phyloP scores from a whole-genome alignment of 2,113 vertebrate genomes.

The Lanius collurio region DNA sequence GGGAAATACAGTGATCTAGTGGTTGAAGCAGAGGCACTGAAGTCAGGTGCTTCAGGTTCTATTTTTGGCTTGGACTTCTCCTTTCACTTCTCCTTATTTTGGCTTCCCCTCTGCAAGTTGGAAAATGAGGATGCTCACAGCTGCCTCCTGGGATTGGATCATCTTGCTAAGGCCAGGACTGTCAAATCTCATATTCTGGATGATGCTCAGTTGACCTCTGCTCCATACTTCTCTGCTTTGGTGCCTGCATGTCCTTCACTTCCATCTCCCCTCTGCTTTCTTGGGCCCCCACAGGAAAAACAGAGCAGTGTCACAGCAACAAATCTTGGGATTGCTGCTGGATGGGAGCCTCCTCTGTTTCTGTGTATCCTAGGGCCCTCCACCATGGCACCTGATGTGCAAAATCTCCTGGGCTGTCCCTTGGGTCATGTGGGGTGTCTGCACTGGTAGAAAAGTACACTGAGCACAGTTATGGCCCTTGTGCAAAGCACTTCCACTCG shows the following conservation, averaged over 20 bases:
- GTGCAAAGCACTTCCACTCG: neutral
- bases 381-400: neutral
- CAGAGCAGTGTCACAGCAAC: neutral
- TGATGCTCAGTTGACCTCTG: neutral
- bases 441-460: neutral
- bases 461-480: neutral
- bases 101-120: neutral
- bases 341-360: neutral
- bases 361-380: neutral
- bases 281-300: rapidly evolving
- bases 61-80: slow-evolving; percentile 7
- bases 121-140: neutral
- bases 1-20: neutral
- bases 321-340: neutral
- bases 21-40: slow-evolving; percentile 17
- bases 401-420: neutral
- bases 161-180: neutral
- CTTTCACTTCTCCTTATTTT: neutral
- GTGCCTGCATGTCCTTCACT: neutral
- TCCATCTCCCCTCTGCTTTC: neutral
- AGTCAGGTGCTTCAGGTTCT: slow-evolving; percentile 26
- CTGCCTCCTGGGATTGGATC: neutral
- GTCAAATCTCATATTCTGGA: neutral
- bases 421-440: neutral
- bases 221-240: neutral